Evolutionary conservation across 92 coral and sea anemone genomes (phyloP), one percentile per base, ranked within the genome.

Genomic region (Epizoanthus rinbou): DNA sequence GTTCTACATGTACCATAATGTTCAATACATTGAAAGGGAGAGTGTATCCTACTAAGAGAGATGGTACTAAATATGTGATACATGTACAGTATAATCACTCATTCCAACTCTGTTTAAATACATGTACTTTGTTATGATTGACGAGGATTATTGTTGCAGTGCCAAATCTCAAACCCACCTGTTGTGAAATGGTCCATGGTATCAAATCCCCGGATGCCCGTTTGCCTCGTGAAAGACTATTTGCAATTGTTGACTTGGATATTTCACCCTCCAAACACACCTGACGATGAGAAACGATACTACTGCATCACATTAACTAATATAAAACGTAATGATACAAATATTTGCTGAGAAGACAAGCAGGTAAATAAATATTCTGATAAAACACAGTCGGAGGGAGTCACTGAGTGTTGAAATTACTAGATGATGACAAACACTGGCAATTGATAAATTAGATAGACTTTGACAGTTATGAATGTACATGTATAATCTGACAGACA

Each of bases 131-230:
- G 16, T 50, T 50, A 50, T 43, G 0, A 50, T 9, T 50, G 8
- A 50, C 15, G 9, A 50, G 54, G 54, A 50, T 50, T 50, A 50
- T 10, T 11, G 54, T 10, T 10, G 54, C 8, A 50, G 15, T 50
- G 54, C 14, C 54, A 6, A 13, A 0, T 50, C 54, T 50, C 7
- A 50, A 50, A 50, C 8, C 69, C 41, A 90, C 97, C 97, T 92
- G 99, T 86, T 96, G 99, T 72, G 99, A 94, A 25, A 96, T 75
- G n/a, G 98, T 96, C 99, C 99, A 96, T 0, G 99, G 99, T 14
- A 96, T 96, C 14, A 96, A 90, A 64, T 96, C 99, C 19, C 99
- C 99, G 16, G 99, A 90, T 21, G 97, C 99, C 56, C 99, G 87
- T 73, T 94, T 96, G 60, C 99, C 99, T 45, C 99, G 94, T 47